These are phyloP conservation scores for Lithophane socia DNA, from an alignment of 2,888 invertebrate genomes.

Conservation along the genomic window DNA sequence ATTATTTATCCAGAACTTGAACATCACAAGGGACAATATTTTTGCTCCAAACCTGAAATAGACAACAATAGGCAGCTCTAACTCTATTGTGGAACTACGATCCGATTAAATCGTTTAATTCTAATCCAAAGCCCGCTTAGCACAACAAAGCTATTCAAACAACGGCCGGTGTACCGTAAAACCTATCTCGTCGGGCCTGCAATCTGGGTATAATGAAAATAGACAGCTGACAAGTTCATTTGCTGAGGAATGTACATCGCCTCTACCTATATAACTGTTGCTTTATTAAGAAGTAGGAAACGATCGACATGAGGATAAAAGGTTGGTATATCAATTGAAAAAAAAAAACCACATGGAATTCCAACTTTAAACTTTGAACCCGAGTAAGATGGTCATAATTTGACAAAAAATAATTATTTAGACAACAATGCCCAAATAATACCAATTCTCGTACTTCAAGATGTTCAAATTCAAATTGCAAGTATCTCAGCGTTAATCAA, in stretches of 20 bases:
- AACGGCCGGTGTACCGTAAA: slow-evolving; percentile 39
- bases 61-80: background rate
- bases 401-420: no score
- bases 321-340: background rate
- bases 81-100: slow-evolving; percentile 7
- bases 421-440: no score
- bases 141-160: slow-evolving; percentile 50
- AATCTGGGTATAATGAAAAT: slow-evolving; percentile 58
- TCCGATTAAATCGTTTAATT: slow-evolving; percentile 39
- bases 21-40: background rate
- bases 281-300: slow-evolving; percentile 1
- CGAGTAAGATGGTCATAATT: no score
- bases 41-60: slow-evolving; percentile 6
- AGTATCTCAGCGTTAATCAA: no score
- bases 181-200: slow-evolving; percentile 36
- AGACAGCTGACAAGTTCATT: slow-evolving; percentile 64
- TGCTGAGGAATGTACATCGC: slow-evolving; percentile 31
- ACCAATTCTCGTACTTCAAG: no score
- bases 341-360: background rate
- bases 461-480: no score
- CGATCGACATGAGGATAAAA: background rate
- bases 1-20: background rate
- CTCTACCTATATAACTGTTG: background rate
- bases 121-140: slow-evolving; percentile 34
- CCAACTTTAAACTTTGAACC: no score